Base-by-base conservation (phyloP, 2,888 invertebrate genomes). In the Ectemnius lituratus region DNA sequence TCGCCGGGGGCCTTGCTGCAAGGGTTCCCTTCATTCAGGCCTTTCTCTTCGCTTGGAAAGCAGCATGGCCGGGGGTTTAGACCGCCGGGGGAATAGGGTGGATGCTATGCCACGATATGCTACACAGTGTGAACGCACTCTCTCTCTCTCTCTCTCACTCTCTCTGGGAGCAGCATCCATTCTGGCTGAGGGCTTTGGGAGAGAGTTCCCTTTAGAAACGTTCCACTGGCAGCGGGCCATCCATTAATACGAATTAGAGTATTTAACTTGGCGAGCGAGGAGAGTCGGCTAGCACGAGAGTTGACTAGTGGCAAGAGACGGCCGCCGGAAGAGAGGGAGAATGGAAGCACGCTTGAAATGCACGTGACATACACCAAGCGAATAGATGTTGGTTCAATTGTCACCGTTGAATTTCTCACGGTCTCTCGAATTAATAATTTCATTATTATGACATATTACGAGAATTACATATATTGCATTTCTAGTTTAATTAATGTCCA, bases 241-340 rank as follows among this genome's bases (percentile, higher is more conserved):
- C 86, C 87, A 87, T 88, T 88, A 87, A 87, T 87, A 88, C 87
- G 84, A 87, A 87, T 88, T 87, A 88, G 83, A 82, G 84, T 87
- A 86, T 88, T 88, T 88, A 87, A 85, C 86, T 84, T 70, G 74
- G 68, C 28, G 63, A 37, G 68, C 68, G 67, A 73, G 67, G 66
- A 68, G 67, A 65, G 45, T 46, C 64, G 58, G 64, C 23, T 37
- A 78, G 77, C 62, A 64, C 70, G 71, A 47, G 57, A 58, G 59
- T 37, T 65, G 46, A 49, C 49, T 62, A 28, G 62, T 60, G 49
- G 45, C 37, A 56, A 49, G 49, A 23, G 37, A 28, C 61, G 52
- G 66, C 56, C 46, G 59, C 3, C 52, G 49, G 28, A 58, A 58
- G 59, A 16, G 20, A 27, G 27, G 16, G 59, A 37, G 57, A 47